Evolutionary conservation across 2,113 vertebrate genomes (phyloP), one percentile per base, ranked within the genome.

Genomic region (Salvelinus sp.): DNA sequence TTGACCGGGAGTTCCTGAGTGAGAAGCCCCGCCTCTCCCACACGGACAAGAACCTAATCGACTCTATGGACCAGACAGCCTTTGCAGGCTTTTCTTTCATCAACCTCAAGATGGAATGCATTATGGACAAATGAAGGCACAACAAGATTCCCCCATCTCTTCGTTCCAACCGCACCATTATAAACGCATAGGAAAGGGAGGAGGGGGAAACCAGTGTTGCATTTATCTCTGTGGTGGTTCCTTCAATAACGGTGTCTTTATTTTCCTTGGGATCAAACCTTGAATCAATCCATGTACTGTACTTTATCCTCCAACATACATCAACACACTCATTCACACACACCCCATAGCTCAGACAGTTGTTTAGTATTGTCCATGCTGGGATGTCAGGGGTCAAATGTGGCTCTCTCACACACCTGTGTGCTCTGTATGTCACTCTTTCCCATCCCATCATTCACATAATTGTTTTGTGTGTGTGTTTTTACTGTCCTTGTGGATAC

Each of bases 81-180:
- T 99, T 99, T 7, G 75, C 63, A 2, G 97, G 96, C 73, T 99
- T 99, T 91, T 99, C 97, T 70, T 99, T 98, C 10, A 82, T 96
- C 87, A 99, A 98, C 76, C 95, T 96, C 12, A 96, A 90, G 86
- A 94, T 98, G 81, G 95, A 98, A 57, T 79, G 78, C 14, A 74
- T 97, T 70, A 77, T 98, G 70, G 92, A 87, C 33, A 95, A 96
- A 54, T 96, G 87, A 94, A 76, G 71, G 22, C 23, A 20, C 9
- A 23, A 67, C 71, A 64, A 7, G 18, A n/a, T 1, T 27, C 80
- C 6, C 38, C 69, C 12, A 69, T 30, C 44, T 75, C 7, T 74
- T 16, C 7, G n/a, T 66, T 28, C 7, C 13, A 66, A 28, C 23
- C 27, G 14, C 14, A 14, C 64, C 64, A 66, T 25, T 66, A 13